Conservation (phyloP, 2,113 vertebrate species). For the Lonchura striata region DNA sequence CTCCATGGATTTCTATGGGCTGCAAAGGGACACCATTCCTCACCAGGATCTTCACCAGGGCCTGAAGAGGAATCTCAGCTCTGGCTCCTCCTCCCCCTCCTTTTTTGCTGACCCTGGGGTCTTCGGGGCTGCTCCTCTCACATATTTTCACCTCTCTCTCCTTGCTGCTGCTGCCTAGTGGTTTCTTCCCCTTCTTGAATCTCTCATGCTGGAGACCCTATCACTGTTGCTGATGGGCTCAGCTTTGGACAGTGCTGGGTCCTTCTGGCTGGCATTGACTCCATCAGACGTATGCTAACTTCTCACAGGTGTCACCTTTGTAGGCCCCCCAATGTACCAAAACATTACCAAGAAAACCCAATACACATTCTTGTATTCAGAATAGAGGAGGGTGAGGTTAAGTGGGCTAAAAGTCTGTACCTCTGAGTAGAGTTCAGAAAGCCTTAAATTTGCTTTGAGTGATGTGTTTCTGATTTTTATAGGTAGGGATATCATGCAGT, state of each 20-base stretch:
- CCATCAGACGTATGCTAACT: neutral
- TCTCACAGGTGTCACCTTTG: neutral
- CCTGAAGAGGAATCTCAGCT: neutral
- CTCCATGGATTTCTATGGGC: neutral
- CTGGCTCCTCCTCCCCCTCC: neutral
- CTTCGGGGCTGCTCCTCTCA: neutral
- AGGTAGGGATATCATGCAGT: neutral
- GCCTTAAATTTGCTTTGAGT: neutral
- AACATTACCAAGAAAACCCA: neutral
- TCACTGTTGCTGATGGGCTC: neutral
- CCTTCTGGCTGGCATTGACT: neutral
- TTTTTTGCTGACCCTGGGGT: neutral
- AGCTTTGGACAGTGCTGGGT: neutral
- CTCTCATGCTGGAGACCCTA: neutral
- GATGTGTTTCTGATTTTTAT: neutral
- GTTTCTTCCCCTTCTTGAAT: fast-evolving
- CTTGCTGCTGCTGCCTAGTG: neutral
- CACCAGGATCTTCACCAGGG: neutral
- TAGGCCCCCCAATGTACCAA: neutral
- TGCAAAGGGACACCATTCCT: neutral
- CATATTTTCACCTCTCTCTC: neutral
- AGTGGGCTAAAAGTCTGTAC: neutral
- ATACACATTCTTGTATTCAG: neutral
- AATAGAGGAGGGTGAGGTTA: neutral
- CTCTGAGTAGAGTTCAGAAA: neutral